phyloP scores from a whole-genome alignment of 1,140 invertebrate genomes.

The Leptopilina boulardi region DNA sequence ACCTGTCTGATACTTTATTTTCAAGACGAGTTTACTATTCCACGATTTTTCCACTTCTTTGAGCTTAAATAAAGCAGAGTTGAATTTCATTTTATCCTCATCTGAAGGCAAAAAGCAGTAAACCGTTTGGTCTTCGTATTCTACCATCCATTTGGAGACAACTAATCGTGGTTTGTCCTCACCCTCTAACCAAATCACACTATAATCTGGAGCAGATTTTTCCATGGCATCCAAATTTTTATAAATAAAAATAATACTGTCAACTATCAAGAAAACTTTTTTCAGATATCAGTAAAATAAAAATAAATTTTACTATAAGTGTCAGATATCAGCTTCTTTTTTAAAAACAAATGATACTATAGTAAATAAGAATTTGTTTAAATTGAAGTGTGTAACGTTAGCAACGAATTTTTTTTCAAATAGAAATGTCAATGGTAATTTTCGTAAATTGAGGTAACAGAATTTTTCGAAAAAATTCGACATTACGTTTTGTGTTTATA shows the following conservation, averaged over 20 bases:
- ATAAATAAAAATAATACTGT: neutral
- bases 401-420: too few species aligned
- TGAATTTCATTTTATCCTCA: neutral
- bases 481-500: too few species aligned
- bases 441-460: too few species aligned
- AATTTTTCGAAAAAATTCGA: too few species aligned
- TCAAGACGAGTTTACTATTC: neutral
- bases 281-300: too few species aligned
- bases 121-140: neutral
- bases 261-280: neutral
- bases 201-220: neutral
- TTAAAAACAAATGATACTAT: too few species aligned
- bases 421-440: too few species aligned
- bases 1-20: neutral
- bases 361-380: too few species aligned
- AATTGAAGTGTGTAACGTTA: too few species aligned
- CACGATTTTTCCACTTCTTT: neutral
- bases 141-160: neutral
- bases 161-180: neutral
- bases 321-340: too few species aligned
- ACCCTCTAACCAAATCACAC: neutral
- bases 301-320: too few species aligned
- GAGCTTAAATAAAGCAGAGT: neutral
- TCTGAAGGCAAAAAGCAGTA: neutral
- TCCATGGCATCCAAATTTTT: neutral